Percentiles rank a stretch among this genome's conserved stretches.
Conservation (phyloP, 2,797 vertebrate species). For the Rallus crepitans region DNA sequence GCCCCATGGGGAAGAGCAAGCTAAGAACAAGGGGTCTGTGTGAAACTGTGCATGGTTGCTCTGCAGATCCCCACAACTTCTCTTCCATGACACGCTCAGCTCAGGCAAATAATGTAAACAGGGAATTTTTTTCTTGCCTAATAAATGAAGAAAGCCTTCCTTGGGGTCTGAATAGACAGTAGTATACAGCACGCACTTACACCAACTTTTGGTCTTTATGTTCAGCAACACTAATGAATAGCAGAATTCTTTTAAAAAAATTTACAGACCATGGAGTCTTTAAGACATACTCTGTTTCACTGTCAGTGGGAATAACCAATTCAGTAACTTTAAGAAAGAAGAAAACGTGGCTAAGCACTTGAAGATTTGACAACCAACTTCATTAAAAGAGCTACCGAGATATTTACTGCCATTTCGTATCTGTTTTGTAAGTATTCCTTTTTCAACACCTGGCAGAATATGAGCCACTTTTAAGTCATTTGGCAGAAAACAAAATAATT, state of each 20-base stretch:
- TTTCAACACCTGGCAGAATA: neutral
- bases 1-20: accelerated
- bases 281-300: neutral
- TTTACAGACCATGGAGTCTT: neutral
- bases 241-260: neutral
- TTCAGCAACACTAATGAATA: neutral
- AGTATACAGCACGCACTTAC: neutral
- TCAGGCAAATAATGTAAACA: neutral
- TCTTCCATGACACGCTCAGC: neutral
- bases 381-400: neutral
- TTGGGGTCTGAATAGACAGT: neutral
- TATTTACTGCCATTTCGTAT: neutral
- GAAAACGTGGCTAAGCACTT: neutral
- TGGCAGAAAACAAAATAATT: neutral
- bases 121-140: neutral
- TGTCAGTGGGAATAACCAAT: neutral
- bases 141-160: constrained; percentile 13
- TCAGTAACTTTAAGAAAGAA: constrained; percentile 35
- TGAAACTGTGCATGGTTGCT: neutral
- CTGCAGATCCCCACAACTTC: neutral
- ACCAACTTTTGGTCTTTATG: neutral
- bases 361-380: neutral
- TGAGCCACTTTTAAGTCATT: neutral
- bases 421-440: neutral
- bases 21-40: neutral